Percentiles rank a stretch among this genome's conserved stretches.
These are phyloP conservation scores for Sterna hirundo DNA, from an alignment of 2,113 vertebrate genomes.

Conservation along the genomic window DNA sequence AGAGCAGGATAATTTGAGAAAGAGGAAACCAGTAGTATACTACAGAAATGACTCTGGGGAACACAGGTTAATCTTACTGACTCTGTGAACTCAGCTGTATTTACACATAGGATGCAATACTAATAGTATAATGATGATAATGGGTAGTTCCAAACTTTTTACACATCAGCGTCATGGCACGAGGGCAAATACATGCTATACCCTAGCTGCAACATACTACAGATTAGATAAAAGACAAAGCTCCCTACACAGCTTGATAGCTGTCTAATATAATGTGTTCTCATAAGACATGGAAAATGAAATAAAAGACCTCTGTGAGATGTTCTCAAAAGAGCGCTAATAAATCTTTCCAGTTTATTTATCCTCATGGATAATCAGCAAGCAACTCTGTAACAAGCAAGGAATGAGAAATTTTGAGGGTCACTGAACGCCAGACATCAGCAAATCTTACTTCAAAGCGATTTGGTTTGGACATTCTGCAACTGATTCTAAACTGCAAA, in stretches of 20 bases:
- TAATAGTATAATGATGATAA: background rate
- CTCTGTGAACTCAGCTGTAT: background rate
- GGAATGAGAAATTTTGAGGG: background rate
- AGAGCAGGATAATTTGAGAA: background rate
- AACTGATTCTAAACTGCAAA: background rate
- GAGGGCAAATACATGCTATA: background rate
- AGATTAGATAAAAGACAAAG: background rate
- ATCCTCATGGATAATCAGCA: background rate
- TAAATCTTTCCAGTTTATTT: background rate
- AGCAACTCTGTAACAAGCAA: background rate
- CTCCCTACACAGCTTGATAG: background rate
- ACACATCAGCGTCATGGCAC: too few species aligned
- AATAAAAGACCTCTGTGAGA: background rate
- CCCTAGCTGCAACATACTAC: background rate
- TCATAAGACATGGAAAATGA: background rate
- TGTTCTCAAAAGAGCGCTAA: background rate
- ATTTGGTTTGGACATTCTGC: background rate
- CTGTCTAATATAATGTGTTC: background rate
- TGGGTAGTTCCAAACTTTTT: background rate
- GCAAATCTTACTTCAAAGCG: background rate
- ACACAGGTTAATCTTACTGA: background rate
- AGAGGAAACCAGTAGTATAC: background rate
- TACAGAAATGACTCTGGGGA: background rate
- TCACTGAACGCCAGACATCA: fast-evolving
- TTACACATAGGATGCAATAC: background rate